phyloP scores from a whole-genome alignment of 2,797 vertebrate species.

The Pogonophryne albipinna region DNA sequence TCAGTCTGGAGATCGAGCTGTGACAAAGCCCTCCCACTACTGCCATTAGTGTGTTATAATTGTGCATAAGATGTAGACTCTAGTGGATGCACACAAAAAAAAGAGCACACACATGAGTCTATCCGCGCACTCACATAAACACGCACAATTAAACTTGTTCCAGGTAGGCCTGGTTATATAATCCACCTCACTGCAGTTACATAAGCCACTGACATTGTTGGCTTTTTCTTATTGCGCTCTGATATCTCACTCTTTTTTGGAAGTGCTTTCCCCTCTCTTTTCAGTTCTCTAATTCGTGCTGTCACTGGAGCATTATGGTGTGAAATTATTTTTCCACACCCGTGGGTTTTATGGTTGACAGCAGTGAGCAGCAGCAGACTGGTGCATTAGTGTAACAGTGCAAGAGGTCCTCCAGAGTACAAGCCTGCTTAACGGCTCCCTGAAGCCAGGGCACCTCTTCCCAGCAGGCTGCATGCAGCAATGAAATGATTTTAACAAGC shows the following conservation, averaged over 20 bases:
- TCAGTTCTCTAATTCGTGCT: slow-evolving; percentile 63
- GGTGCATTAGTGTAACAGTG: slow-evolving; percentile 66
- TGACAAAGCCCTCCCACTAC: slow-evolving; percentile 96
- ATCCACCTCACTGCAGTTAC: slow-evolving; percentile 64
- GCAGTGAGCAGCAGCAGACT: slow-evolving; percentile 67
- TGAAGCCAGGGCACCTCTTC: slow-evolving; percentile 51
- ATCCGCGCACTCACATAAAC: slow-evolving; percentile 33
- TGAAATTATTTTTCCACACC: slow-evolving; percentile 73
- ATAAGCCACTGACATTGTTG: slow-evolving; percentile 75
- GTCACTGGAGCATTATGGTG: slow-evolving; percentile 69
- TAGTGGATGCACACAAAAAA: slow-evolving; percentile 63
- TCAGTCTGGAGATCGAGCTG: slow-evolving; percentile 96
- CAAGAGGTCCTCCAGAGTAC: slow-evolving; percentile 65
- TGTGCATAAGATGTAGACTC: slow-evolving; percentile 94
- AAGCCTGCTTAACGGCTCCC: slow-evolving; percentile 53
- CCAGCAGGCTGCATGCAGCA: slow-evolving; percentile 45
- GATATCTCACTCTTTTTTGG: slow-evolving; percentile 63
- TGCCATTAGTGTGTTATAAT: slow-evolving; percentile 98
- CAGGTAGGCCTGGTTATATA: slow-evolving; percentile 77
- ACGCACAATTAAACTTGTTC: slow-evolving; percentile 69
- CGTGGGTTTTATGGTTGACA: slow-evolving; percentile 66
- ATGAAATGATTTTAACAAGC: slow-evolving; percentile 51
- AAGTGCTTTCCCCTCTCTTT: slow-evolving; percentile 58
- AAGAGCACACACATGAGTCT: slow-evolving; percentile 37
- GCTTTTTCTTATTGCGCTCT: slow-evolving; percentile 65